Base-by-base conservation (phyloP, 2,797 vertebrate genomes). In the Hyperoplus immaculatus region DNA sequence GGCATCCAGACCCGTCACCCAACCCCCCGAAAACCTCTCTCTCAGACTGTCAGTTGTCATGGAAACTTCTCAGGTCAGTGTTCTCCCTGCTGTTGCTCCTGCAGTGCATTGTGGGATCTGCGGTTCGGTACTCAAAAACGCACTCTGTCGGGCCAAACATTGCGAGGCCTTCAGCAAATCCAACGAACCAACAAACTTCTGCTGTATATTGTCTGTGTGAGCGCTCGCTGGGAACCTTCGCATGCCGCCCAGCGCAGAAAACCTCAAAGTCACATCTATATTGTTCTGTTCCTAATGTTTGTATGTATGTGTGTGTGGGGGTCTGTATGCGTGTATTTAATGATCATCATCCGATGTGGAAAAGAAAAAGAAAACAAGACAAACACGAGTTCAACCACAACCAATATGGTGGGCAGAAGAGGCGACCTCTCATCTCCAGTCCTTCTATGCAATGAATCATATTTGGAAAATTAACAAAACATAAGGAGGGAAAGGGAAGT, bases 391-490 rank as follows among this genome's bases (percentile, higher is more conserved):
- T 83, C 64, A 85, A 87, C 83, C 72, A 82, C 71, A 81, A 89
- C 77, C 87, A 82, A 92, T 92, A 92, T 88, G 85, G 87, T 92
- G 87, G 87, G 80, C 93, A 94, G 93, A 89, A 90, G 94, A 90
- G 88, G 83, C 93, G 89, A 93, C 92, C 95, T 96, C 95, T 95
- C 95, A 97, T 95, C 95, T 97, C 96, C 94, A 95, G 97, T 92
- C 87, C 95, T 98, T 99, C 98, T 99, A 99, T 99, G 98, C 98
- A 99, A 99, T 96, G 95, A 97, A 94, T 93, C 87, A 90, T 92
- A 92, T 89, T 90, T 83, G 87, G 82, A 69, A 60, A 83, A 85
- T 29, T 29, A 80, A 71, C 61, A 61, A 86, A 82, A 83, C 74
- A 74, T 8, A 7, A 85, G 45, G 65, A 78, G 49, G 75, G 56